Evolutionary conservation across 2,888 invertebrate genomes (phyloP).

Genomic region (Lepidonotus clava): DNA sequence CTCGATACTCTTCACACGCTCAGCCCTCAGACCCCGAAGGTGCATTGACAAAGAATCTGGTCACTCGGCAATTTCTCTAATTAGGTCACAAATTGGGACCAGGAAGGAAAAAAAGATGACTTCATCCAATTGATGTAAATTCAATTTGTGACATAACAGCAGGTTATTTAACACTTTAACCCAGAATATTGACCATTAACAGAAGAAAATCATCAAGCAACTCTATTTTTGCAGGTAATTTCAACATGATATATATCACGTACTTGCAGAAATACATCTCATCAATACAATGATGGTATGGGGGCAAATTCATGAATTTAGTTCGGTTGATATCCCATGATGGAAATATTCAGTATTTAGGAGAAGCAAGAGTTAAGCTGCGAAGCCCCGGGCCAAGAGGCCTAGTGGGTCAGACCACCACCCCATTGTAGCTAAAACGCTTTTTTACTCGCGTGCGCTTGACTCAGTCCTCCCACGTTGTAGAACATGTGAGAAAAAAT

Average conservation of each 20-base stretch:
- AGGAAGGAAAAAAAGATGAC: not conserved
- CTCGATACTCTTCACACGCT: no score
- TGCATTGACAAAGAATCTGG: no score
- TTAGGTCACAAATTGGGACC: not conserved
- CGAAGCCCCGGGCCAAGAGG: not conserved
- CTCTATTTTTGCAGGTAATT: no score
- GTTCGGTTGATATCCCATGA: no score
- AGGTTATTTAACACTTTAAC: not conserved
- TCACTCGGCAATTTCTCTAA: no score
- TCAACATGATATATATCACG: no score
- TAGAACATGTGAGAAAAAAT: not conserved
- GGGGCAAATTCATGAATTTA: no score
- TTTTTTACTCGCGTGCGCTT: not conserved
- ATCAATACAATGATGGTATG: no score
- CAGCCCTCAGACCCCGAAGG: no score
- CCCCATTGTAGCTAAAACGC: constrained; percentile 3
- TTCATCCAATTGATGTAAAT: not conserved
- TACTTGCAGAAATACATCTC: no score
- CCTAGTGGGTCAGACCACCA: not conserved
- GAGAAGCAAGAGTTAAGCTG: constrained; percentile 2
- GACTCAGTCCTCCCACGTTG: not conserved
- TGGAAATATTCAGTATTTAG: no score
- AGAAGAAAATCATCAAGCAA: no score
- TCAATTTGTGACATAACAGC: not conserved
- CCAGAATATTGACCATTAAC: not conserved